phyloP scores from a whole-genome alignment of 2,797 vertebrate species.

The Phoebastria nigripes region DNA sequence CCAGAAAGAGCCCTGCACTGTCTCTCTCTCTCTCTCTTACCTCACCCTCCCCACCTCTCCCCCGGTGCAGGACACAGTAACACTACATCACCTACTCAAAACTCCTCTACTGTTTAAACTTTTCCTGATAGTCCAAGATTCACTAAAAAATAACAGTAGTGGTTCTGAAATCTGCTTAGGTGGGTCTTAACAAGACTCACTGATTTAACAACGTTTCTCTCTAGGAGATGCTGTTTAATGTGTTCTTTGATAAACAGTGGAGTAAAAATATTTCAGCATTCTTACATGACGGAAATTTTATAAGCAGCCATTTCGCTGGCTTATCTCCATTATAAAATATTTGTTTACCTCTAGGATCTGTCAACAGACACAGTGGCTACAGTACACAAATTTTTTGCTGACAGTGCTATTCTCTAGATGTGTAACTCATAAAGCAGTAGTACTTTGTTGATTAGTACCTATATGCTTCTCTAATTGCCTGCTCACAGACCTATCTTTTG shows the following conservation, averaged over 20 bases:
- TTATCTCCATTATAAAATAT: not conserved
- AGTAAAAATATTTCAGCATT: not conserved
- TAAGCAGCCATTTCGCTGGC: not conserved
- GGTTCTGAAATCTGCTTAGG: not conserved
- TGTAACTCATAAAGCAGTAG: not conserved
- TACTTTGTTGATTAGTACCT: not conserved
- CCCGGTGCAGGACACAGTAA: not conserved
- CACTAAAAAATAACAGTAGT: not conserved
- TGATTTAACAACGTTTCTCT: not conserved
- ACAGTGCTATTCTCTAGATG: not conserved
- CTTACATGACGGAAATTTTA: not conserved
- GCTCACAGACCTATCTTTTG: not conserved
- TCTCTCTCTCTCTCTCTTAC: not conserved
- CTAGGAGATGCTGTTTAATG: not conserved
- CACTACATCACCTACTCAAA: not conserved
- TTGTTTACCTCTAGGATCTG: not conserved
- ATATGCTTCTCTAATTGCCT: not conserved
- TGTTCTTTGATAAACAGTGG: not conserved
- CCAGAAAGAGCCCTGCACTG: not conserved
- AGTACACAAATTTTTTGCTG: not conserved
- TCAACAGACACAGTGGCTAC: not conserved
- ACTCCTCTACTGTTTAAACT: not conserved
- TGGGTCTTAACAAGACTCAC: not conserved
- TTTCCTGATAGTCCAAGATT: not conserved
- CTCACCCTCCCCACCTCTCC: not conserved